phyloP scores from a whole-genome alignment of 2,113 vertebrate species.

The Leiothrix lutea region DNA sequence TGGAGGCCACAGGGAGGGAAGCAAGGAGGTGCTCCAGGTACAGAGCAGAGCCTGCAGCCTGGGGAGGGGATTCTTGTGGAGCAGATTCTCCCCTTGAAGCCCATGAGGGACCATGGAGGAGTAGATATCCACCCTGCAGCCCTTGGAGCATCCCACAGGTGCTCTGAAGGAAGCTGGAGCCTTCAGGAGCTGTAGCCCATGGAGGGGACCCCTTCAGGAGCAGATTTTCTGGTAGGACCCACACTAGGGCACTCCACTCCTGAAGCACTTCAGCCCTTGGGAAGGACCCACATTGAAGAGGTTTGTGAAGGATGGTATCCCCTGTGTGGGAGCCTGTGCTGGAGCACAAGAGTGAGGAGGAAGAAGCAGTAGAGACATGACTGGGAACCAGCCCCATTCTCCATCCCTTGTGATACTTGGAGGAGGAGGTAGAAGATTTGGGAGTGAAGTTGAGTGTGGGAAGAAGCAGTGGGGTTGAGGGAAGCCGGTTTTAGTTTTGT shows the following conservation, averaged over 20 bases:
- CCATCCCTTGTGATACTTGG: neutral
- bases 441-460: neutral
- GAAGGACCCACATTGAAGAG: neutral
- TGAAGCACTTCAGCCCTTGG: neutral
- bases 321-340: accelerated
- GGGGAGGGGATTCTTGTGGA: neutral
- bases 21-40: neutral
- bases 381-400: neutral
- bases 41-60: neutral
- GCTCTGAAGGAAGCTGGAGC: neutral
- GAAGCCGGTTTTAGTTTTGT: neutral
- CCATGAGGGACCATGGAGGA: neutral
- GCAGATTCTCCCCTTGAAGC: neutral
- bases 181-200: neutral
- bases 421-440: neutral
- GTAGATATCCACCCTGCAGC: neutral
- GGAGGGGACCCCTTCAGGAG: neutral
- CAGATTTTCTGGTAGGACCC: neutral
- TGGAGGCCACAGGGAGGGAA: neutral
- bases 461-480: neutral
- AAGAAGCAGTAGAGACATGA: neutral
- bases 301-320: neutral
- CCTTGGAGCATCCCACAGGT: neutral
- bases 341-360: neutral
- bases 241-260: neutral